Evolutionary conservation across 2,113 vertebrate genomes (phyloP).

Genomic region (Nesospiza acunhae): DNA sequence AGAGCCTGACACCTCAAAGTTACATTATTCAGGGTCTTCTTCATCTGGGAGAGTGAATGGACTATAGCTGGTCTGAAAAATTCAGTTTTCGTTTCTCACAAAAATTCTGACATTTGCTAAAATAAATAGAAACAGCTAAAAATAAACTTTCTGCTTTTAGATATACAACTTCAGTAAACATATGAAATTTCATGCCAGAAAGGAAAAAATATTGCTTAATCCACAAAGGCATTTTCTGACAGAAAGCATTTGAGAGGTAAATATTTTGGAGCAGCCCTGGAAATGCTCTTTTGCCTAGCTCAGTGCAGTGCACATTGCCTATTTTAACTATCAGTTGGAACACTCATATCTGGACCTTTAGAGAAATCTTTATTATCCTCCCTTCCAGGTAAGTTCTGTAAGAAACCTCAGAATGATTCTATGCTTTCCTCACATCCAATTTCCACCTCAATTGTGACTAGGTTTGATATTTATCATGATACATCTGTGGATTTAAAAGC

Average conservation of each 20-base stretch:
- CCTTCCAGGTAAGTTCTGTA: not conserved
- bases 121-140: not conserved
- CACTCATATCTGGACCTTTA: not conserved
- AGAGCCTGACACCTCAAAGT: not conserved
- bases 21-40: not conserved
- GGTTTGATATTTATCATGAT: not conserved
- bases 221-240: not conserved
- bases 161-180: not conserved
- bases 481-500: not conserved
- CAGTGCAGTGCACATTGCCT: not conserved
- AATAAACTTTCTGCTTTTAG: not conserved
- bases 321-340: not conserved
- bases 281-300: not conserved
- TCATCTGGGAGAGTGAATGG: not conserved
- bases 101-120: not conserved
- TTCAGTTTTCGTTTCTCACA: not conserved
- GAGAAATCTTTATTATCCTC: not conserved
- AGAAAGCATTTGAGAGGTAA: not conserved
- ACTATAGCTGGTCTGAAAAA: not conserved
- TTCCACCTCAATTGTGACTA: not conserved
- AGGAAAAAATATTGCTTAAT: not conserved
- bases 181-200: conserved; percentile 22
- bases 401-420: not conserved
- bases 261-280: not conserved
- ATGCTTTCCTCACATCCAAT: not conserved